Percentiles rank a stretch among this genome's conserved stretches.
phyloP scores from a whole-genome alignment of 1,140 invertebrate species.

The Dendrolimus kikuchii region DNA sequence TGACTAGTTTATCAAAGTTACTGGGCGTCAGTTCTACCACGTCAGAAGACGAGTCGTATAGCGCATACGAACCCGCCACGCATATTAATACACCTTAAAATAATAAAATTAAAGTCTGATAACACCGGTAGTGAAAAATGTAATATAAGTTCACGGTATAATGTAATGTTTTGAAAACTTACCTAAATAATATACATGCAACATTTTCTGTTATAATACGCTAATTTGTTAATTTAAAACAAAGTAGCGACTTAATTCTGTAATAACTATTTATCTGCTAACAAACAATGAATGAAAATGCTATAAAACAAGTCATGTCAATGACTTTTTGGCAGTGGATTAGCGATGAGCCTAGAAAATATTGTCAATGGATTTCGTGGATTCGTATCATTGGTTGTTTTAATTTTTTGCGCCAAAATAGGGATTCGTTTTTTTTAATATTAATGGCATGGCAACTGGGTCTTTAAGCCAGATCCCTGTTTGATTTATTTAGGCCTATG shows the following conservation, averaged over 20 bases:
- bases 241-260: too few species aligned
- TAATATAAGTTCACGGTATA: conserved; percentile 30
- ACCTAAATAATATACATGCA: conserved; percentile 43
- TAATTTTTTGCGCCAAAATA: conserved; percentile 22
- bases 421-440: background rate
- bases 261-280: conserved; percentile 10
- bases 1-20: conserved; percentile 93
- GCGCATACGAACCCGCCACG: conserved; percentile 70
- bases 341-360: conserved; percentile 19
- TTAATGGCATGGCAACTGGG: too few species aligned
- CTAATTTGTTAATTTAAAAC: conserved; percentile 12
- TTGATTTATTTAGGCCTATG: too few species aligned
- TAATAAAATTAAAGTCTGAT: conserved; percentile 25
- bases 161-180: conserved; percentile 48
- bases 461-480: too few species aligned
- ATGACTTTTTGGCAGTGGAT: conserved; percentile 28
- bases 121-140: conserved; percentile 13
- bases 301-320: conserved; percentile 54
- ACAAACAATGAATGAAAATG: conserved; percentile 19
- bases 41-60: conserved; percentile 87
- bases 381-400: conserved; percentile 43
- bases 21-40: conserved; percentile 92
- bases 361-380: conserved; percentile 69
- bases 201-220: conserved; percentile 39
- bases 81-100: conserved; percentile 54